phyloP scores from a whole-genome alignment of 1,140 invertebrate genomes.

The Bombus superbus region DNA sequence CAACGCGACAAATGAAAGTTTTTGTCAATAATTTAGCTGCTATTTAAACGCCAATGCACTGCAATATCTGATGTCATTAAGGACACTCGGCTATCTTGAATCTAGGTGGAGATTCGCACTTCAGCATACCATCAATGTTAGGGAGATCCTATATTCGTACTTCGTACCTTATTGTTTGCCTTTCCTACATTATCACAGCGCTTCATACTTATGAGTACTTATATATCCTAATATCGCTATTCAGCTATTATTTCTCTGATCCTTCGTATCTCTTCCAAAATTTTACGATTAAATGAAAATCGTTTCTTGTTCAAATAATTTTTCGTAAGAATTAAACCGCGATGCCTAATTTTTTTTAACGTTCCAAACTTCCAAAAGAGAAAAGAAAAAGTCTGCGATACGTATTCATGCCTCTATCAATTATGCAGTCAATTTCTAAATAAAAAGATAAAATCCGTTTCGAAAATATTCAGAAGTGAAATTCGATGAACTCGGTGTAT shows the following conservation, averaged over 20 bases:
- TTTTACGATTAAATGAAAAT: neutral
- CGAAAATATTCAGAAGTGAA: neutral
- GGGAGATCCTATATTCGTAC: neutral
- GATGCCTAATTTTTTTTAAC: neutral
- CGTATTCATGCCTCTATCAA: neutral
- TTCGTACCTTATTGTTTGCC: neutral
- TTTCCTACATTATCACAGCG: neutral
- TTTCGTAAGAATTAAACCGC: neutral
- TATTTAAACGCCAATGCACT: neutral
- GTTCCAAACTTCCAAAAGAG: neutral
- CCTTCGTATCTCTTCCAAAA: neutral
- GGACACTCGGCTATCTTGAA: neutral
- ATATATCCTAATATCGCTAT: neutral
- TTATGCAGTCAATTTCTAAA: no score
- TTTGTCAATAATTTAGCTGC: neutral
- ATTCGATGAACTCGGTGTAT: neutral
- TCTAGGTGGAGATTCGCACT: neutral
- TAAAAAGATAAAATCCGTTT: neutral
- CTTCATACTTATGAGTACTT: neutral
- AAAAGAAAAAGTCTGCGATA: neutral
- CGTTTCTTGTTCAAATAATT: neutral
- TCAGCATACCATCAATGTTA: neutral
- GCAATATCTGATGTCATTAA: conserved; percentile 6
- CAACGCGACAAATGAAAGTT: neutral
- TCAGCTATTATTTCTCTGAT: no score